Percentiles rank a stretch among this genome's conserved stretches.
phyloP scores from a whole-genome alignment of 2,113 vertebrate genomes.

The Tupaia tana region DNA sequence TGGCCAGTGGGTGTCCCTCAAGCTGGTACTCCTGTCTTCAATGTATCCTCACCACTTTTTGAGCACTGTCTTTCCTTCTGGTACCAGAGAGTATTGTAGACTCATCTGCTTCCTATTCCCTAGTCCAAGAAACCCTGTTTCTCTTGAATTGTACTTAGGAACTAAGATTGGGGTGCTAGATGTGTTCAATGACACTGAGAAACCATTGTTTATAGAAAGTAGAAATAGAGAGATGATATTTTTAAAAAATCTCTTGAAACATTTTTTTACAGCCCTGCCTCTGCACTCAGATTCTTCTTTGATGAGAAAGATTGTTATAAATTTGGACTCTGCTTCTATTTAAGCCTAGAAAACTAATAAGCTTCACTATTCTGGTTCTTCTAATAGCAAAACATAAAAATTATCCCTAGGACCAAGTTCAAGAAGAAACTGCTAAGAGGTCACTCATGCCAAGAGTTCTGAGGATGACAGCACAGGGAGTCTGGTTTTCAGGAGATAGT shows the following conservation, averaged over 20 bases:
- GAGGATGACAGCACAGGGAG: neutral
- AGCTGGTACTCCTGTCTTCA: neutral
- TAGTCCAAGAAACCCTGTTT: neutral
- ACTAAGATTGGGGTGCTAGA: no score
- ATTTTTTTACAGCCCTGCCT: neutral
- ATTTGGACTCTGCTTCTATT: neutral
- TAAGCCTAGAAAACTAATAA: neutral
- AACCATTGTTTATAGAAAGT: neutral
- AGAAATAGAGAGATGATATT: neutral
- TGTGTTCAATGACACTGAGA: rapidly evolving
- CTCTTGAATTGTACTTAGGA: neutral
- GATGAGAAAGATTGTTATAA: neutral
- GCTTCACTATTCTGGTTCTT: neutral
- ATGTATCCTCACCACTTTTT: neutral
- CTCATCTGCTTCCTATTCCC: neutral
- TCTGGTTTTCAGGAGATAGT: neutral
- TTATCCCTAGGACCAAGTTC: neutral
- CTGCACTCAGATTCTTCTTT: neutral
- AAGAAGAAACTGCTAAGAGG: neutral
- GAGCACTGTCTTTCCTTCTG: neutral
- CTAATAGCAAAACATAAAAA: neutral
- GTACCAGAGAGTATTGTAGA: neutral
- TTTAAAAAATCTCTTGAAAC: neutral
- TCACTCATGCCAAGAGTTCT: neutral
- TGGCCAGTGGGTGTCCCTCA: neutral